These are phyloP conservation scores for Ornithorhynchus anatinus DNA, from an alignment of 2,113 vertebrate species.

Conservation along the genomic window DNA sequence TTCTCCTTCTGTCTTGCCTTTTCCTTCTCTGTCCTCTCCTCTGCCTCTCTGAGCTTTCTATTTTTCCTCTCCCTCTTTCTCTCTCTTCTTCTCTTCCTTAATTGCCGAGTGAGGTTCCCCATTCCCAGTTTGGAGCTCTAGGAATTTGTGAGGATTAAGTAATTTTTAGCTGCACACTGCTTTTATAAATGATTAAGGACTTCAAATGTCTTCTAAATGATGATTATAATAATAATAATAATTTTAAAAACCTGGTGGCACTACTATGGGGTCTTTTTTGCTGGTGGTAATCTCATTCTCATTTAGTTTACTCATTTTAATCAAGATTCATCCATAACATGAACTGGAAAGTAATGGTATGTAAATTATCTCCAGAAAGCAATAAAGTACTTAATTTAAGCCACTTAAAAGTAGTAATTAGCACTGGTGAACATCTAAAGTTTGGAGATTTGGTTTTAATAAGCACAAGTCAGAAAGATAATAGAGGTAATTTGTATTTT, in stretches of 20 bases:
- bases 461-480: conserved; percentile 6
- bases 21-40: background rate
- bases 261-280: conserved; percentile 4
- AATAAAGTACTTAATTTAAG: conserved; percentile 48
- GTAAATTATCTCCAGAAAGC: conserved; percentile 48
- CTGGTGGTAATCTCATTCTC: conserved; percentile 27
- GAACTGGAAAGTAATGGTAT: conserved; percentile 53
- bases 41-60: too few relatives aligned
- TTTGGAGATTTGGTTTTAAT: conserved; percentile 38
- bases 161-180: conserved; percentile 8
- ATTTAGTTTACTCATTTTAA: conserved; percentile 29
- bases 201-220: conserved; percentile 22
- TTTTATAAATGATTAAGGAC: conserved; percentile 21
- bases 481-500: conserved; percentile 27
- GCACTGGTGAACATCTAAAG: conserved; percentile 15
- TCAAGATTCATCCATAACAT: conserved; percentile 30
- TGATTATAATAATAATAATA: conserved; percentile 46
- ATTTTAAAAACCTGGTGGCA: conserved; percentile 15
- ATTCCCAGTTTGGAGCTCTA: too few relatives aligned
- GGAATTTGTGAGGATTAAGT: conserved; percentile 15
- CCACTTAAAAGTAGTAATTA: conserved; percentile 43
- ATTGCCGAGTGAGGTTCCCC: too few relatives aligned
- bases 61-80: too few relatives aligned
- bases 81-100: too few relatives aligned
- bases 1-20: background rate